Evolutionary conservation across 1,140 invertebrate genomes (phyloP), one percentile per base, ranked within the genome.

Genomic region (Ylistrum balloti): DNA sequence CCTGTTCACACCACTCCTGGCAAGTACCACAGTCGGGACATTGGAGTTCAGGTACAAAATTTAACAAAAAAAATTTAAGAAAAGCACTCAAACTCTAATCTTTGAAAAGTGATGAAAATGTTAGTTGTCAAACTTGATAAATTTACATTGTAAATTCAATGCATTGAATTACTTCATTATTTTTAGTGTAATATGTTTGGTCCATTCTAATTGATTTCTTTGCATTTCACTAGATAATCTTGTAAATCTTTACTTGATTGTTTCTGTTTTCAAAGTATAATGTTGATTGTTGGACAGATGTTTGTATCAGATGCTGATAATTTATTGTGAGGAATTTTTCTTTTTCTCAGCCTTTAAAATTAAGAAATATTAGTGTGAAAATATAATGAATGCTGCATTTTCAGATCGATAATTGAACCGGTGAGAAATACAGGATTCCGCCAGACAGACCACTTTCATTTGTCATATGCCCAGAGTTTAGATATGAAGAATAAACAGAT

Each of bases 321-420:
- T 20, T 17, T 86, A 89, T 86, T 10, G 33, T 32, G 38, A 34
- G 41, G 34, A 86, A 10, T 28, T 86, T 86, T 86, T 33, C 33
- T 17, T 0, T 86, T 38, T 22, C 28, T 22, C 33, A 33, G 32
- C 13, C 0, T 13, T 17, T 45, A 17, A 45, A 17, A 17, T 45
- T 17, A 45, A 15, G 13, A 38, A 7, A 7, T 38, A 38, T 38
- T 38, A 7, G 35, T 38, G 13, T 38, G 45, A 48, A 1, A 22
- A 48, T 13, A 17, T 28, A 5, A 17, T 74, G 56, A 28, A 9
- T 74, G 5, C n/a, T 74, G 22, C 28, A 3, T 28, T 88, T 89
- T 11, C 86, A 96, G 96, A 89, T 96, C 96, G n/a, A 96, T 96
- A 86, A 96, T 96, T 56, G 96, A 96, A 91, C 96, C 96, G 86